Evolutionary conservation across 2,888 invertebrate species (phyloP).

Genomic region (Cenopis cana): DNA sequence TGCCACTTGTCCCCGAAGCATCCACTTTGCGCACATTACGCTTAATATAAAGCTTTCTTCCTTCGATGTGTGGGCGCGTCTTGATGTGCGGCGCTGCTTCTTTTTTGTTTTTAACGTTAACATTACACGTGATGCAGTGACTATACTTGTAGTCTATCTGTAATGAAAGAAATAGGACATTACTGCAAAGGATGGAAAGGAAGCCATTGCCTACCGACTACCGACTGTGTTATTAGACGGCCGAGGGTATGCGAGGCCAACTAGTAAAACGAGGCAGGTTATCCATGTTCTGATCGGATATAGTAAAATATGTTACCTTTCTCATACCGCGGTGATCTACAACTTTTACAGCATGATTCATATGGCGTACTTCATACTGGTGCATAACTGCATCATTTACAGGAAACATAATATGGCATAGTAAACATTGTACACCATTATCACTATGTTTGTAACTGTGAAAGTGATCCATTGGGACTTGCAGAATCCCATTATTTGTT

Average conservation of each 20-base stretch:
- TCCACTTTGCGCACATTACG: neutral
- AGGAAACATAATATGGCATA: neutral
- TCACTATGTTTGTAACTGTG: conserved; percentile 1
- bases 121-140: conserved; percentile 18
- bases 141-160: conserved; percentile 1
- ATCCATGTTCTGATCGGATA: too few species aligned
- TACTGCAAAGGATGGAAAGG: too few species aligned
- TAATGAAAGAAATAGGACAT: neutral
- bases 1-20: neutral
- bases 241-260: too few species aligned
- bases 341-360: too few species aligned
- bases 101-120: neutral
- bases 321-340: too few species aligned
- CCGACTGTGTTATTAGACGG: too few species aligned
- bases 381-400: neutral
- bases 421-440: neutral
- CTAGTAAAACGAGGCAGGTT: too few species aligned
- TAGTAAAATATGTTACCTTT: too few species aligned
- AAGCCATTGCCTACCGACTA: too few species aligned
- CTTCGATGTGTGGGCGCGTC: neutral
- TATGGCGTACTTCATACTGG: too few species aligned
- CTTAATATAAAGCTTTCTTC: neutral
- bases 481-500: neutral
- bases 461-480: conserved; percentile 8
- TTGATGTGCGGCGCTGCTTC: neutral